Evolutionary conservation across 2,888 invertebrate species (phyloP).

Genomic region (Phragmatobia fuliginosa): DNA sequence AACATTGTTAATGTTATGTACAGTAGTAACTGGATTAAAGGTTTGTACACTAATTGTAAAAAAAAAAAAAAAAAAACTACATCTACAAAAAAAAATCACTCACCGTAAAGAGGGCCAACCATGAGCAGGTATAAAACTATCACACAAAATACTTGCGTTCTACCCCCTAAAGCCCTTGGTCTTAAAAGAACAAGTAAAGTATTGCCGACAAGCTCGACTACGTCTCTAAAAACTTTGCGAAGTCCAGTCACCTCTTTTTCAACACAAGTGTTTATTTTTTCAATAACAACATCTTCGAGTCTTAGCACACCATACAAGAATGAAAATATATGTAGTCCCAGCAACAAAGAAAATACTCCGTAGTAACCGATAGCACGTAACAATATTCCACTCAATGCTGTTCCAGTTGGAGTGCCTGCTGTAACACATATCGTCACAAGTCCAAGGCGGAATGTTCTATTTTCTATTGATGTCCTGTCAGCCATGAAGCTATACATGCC

Average conservation of each 20-base stretch:
- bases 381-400: constrained; percentile 83
- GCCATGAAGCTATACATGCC: constrained; percentile 88
- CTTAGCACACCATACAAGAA: constrained; percentile 74
- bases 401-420: constrained; percentile 83
- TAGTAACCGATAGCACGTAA: constrained; percentile 78
- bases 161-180: constrained; percentile 68
- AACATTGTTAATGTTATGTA: too few relatives aligned
- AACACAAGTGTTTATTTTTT: constrained; percentile 26
- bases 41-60: too few relatives aligned
- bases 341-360: constrained; percentile 76
- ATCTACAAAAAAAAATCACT: constrained; percentile 54
- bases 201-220: constrained; percentile 72
- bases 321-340: constrained; percentile 68
- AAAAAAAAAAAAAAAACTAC: too few relatives aligned
- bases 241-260: constrained; percentile 44
- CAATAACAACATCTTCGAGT: constrained; percentile 69
- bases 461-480: constrained; percentile 86
- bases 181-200: constrained; percentile 76
- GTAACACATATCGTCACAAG: constrained; percentile 86
- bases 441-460: constrained; percentile 88
- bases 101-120: constrained; percentile 83
- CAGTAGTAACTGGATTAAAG: too few relatives aligned
- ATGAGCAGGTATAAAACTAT: constrained; percentile 75
- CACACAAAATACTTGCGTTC: constrained; percentile 75
- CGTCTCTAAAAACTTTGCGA: constrained; percentile 60